Percentiles rank a stretch among this genome's conserved stretches.
Evolutionary conservation across 2,113 vertebrate genomes (phyloP).

Genomic region (Hemiscyllium ocellatum): DNA sequence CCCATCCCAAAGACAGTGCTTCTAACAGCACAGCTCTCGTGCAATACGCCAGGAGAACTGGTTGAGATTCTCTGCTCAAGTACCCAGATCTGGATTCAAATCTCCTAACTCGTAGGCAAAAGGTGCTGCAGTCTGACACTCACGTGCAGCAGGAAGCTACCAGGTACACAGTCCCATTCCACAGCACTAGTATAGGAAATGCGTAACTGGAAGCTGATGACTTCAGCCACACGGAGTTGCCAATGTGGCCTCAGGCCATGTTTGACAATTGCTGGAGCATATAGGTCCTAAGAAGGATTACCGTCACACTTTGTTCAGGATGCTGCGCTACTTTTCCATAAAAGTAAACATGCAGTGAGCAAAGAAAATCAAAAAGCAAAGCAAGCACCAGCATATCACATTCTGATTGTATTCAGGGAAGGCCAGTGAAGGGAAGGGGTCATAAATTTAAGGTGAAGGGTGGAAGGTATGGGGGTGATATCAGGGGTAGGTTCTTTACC

Average conservation of each 20-base stretch:
- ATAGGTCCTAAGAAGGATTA: background rate
- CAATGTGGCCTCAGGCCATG: background rate
- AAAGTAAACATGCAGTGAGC: background rate
- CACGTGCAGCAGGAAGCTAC: background rate
- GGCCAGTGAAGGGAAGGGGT: background rate
- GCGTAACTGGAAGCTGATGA: background rate
- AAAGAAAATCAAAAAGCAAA: constrained; percentile 3
- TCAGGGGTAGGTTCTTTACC: no score
- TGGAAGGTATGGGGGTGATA: no score
- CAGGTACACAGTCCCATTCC: background rate
- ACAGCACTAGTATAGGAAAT: background rate
- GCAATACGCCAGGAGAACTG: background rate
- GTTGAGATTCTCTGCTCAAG: background rate
- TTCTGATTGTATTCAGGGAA: background rate
- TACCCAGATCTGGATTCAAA: background rate
- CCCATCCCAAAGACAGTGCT: background rate
- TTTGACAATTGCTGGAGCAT: background rate
- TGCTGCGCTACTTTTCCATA: background rate
- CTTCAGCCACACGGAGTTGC: no score
- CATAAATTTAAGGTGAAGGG: no score
- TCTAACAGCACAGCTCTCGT: background rate
- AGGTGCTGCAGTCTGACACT: background rate
- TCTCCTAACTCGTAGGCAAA: background rate
- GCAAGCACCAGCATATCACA: background rate
- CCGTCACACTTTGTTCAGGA: background rate